Evolutionary conservation across 2,888 invertebrate species (phyloP).

Genomic region (Amphimallon solstitiale): DNA sequence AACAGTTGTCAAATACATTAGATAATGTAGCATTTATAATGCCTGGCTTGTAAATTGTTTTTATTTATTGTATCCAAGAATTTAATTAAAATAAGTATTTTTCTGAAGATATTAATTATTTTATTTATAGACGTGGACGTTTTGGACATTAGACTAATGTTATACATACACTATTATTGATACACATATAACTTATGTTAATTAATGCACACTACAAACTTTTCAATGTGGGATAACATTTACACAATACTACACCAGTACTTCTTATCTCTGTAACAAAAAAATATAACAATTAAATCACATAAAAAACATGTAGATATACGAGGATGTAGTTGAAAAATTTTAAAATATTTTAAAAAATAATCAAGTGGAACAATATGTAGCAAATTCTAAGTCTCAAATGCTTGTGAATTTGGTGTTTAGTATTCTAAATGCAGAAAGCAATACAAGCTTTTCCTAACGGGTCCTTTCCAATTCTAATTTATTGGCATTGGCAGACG

Average conservation of each 20-base stretch:
- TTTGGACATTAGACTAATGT: not conserved
- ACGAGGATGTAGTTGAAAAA: not conserved
- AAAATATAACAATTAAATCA: not conserved
- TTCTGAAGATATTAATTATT: not conserved
- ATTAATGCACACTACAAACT: not conserved
- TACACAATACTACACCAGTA: not conserved
- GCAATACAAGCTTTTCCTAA: too few relatives aligned
- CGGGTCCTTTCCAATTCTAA: too few relatives aligned
- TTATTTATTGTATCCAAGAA: not conserved
- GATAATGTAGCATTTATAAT: slow-evolving; percentile 97
- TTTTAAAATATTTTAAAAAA: not conserved
- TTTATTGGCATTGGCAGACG: too few relatives aligned
- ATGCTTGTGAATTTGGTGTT: too few relatives aligned
- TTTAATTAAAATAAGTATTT: slow-evolving; percentile 2
- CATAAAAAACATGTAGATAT: not conserved
- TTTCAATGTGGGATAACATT: not conserved
- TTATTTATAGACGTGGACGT: slow-evolving; percentile 6
- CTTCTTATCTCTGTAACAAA: not conserved
- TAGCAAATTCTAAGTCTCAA: too few relatives aligned
- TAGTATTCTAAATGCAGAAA: too few relatives aligned
- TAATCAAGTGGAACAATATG: too few relatives aligned
- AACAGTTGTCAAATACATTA: slow-evolving; percentile 71
- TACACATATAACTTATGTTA: slow-evolving; percentile 11
- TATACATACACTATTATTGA: slow-evolving; percentile 4
- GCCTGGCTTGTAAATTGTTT: slow-evolving; percentile 73